Conservation (phyloP, 2,888 invertebrate genomes). For the Aricia artaxerxes region DNA sequence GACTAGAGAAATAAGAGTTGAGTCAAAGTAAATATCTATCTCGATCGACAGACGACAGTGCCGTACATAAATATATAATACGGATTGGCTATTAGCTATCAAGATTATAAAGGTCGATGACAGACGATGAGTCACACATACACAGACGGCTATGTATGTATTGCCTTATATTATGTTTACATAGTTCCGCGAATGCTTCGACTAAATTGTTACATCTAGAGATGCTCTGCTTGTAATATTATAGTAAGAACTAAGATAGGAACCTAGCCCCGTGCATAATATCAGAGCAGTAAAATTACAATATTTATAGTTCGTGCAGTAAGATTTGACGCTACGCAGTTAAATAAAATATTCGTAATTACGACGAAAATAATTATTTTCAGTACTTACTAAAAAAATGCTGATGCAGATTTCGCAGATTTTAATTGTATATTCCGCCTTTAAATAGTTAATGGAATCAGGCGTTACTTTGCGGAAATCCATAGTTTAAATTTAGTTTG, state of each 20-base stretch:
- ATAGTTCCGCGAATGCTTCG: constrained; percentile 32
- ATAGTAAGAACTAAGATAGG: not conserved
- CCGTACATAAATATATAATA: not conserved
- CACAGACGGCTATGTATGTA: not conserved
- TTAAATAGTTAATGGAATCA: not conserved
- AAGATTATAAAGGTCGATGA: constrained; percentile 56
- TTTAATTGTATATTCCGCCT: not conserved
- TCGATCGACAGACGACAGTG: not conserved
- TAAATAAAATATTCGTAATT: too few species aligned
- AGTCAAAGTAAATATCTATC: not conserved
- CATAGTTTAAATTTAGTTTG: too few species aligned
- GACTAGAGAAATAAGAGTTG: too few species aligned
- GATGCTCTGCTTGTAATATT: not conserved
- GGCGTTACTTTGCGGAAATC: too few species aligned
- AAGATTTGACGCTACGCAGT: too few species aligned
- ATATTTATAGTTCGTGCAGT: too few species aligned
- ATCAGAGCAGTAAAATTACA: not conserved
- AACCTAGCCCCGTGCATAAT: not conserved
- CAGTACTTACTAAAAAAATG: too few species aligned
- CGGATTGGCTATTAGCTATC: constrained; percentile 33
- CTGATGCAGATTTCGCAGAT: not conserved
- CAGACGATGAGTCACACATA: constrained; percentile 54
- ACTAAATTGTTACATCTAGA: not conserved
- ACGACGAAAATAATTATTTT: too few species aligned
- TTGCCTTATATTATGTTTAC: constrained; percentile 47